These are phyloP conservation scores for roundworm (Caenorhabditis elegans) DNA, from an alignment of 1,140 invertebrate species.

Conservation along the genomic window DNA sequence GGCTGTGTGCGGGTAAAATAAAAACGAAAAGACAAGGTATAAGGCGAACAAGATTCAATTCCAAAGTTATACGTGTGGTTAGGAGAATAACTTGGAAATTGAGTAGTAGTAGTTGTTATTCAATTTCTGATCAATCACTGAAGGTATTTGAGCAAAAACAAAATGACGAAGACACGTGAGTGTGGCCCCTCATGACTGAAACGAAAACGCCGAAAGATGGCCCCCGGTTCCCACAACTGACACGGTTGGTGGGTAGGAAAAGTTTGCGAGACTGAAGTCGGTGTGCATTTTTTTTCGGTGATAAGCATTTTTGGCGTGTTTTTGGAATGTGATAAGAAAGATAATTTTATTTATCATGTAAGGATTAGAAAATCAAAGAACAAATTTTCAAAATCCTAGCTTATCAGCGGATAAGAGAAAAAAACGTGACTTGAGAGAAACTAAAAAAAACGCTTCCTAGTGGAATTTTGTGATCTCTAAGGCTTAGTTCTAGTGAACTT, in stretches of 20 bases:
- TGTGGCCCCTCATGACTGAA: constrained; percentile 15
- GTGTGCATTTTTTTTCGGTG: no score
- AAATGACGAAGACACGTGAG: constrained; percentile 21
- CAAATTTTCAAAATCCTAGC: no score
- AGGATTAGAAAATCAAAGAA: neutral
- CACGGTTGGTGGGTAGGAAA: neutral
- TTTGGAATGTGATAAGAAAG: neutral
- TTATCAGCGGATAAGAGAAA: neutral
- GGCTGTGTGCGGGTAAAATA: neutral
- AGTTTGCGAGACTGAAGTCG: neutral
- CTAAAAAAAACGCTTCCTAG: no score
- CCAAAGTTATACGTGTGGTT: no score
- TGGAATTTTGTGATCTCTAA: no score
- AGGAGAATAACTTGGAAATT: neutral
- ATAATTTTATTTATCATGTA: neutral
- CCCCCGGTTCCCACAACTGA: constrained; percentile 10
- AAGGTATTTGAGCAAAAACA: neutral
- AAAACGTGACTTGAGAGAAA: neutral
- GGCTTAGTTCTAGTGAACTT: neutral
- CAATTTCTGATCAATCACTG: constrained; percentile 1
- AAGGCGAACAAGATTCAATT: neutral
- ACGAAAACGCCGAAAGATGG: neutral
- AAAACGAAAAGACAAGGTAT: neutral
- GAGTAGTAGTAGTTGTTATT: constrained; percentile 7
- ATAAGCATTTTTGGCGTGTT: neutral